Conservation (phyloP, 2,888 invertebrate species). For the Sarcophaga subvicina region DNA sequence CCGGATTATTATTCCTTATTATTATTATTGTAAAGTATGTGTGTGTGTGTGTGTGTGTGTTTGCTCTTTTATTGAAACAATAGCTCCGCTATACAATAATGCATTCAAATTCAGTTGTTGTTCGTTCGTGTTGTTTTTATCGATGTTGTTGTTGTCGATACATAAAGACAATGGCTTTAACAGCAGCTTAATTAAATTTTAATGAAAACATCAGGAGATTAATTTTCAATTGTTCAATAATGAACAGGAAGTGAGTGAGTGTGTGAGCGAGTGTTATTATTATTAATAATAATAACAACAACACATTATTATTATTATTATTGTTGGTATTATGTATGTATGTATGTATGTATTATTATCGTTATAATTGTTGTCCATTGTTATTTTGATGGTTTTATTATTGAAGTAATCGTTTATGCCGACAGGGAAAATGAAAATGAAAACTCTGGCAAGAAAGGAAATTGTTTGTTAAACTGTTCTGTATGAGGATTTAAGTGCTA, state of each 20-base stretch:
- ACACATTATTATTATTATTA: neutral
- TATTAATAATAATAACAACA: slow-evolving; percentile 1
- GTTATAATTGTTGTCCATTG: no score
- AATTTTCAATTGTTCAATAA: slow-evolving; percentile 61
- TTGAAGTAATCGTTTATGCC: no score
- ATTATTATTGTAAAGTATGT: no score
- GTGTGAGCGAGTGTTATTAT: neutral
- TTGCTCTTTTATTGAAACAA: neutral
- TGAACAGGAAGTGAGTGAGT: slow-evolving; percentile 54
- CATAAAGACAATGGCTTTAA: neutral
- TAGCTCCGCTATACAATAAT: neutral
- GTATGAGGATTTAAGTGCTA: no score
- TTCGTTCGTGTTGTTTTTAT: neutral
- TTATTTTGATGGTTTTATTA: no score
- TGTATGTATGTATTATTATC: no score
- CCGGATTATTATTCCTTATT: no score
- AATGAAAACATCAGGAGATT: slow-evolving; percentile 55
- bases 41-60: neutral
- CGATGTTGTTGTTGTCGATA: neutral
- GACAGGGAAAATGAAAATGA: no score
- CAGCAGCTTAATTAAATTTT: slow-evolving; percentile 67
- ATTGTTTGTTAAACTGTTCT: no score
- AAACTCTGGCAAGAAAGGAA: no score
- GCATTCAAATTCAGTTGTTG: neutral
- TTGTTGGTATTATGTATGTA: neutral